Conservation (phyloP, 1,140 invertebrate genomes). For the Hyphantria cunea region DNA sequence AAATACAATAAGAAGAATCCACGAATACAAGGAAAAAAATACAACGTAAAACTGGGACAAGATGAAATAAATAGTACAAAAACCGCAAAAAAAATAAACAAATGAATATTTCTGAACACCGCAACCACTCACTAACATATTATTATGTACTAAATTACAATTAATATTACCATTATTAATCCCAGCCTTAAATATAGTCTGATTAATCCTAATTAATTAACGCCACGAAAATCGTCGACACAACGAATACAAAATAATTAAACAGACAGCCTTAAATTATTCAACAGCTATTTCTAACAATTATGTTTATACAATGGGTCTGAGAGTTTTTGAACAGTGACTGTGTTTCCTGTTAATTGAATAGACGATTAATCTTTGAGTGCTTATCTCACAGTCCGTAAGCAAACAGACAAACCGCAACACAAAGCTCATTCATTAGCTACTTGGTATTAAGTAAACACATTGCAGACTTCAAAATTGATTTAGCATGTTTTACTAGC, state of each 20-base stretch:
- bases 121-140: no score
- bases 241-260: constrained; percentile 10
- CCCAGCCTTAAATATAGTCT: not conserved
- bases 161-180: not conserved
- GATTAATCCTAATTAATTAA: constrained; percentile 10
- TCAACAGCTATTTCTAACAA: constrained; percentile 20
- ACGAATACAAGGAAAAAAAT: no score
- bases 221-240: not conserved
- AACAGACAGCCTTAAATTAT: constrained; percentile 9
- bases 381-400: constrained; percentile 20
- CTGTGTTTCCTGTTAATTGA: constrained; percentile 24
- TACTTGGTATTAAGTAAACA: constrained; percentile 13
- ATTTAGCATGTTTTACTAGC: no score
- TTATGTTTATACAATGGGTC: constrained; percentile 19
- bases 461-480: constrained; percentile 16
- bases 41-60: no score
- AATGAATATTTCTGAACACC: no score
- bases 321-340: constrained; percentile 20
- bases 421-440: constrained; percentile 22
- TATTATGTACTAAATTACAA: not conserved
- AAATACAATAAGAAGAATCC: no score
- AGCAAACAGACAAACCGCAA: constrained; percentile 22
- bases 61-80: no score
- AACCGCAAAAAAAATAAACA: no score
- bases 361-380: constrained; percentile 23